These are phyloP conservation scores for Penaeus monodon DNA, from an alignment of 2,888 invertebrate species.

Conservation along the genomic window DNA sequence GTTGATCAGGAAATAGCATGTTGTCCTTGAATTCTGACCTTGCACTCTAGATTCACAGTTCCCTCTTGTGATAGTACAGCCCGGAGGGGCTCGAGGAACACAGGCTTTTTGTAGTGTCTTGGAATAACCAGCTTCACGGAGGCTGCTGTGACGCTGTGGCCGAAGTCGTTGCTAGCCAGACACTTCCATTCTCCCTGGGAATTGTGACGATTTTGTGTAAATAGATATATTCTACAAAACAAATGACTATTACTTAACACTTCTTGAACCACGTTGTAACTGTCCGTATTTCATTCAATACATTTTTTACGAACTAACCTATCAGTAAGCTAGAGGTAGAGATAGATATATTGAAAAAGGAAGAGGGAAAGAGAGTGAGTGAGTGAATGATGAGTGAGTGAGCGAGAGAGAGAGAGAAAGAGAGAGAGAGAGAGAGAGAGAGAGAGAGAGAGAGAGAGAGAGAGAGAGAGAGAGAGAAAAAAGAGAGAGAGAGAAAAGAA, in stretches of 20 bases:
- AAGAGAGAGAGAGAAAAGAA: no score
- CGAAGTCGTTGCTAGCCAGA: slow-evolving; percentile 88
- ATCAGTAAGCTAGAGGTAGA: no score
- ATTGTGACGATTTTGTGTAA: slow-evolving; percentile 19
- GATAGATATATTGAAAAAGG: no score
- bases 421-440: no score
- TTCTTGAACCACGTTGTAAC: no score
- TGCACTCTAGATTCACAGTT: slow-evolving; percentile 91
- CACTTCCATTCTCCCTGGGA: slow-evolving; percentile 88
- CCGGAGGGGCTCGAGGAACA: slow-evolving; percentile 86
- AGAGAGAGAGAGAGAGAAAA: no score
- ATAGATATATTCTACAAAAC: background rate
- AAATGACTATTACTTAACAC: background rate
- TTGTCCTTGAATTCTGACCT: slow-evolving; percentile 70
- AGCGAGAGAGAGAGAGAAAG: no score
- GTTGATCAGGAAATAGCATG: background rate
- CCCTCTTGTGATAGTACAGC: slow-evolving; percentile 90
- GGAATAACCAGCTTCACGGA: slow-evolving; percentile 87
- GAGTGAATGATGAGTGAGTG: no score
- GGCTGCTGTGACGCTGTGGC: slow-evolving; percentile 89
- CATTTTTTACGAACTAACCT: no score
- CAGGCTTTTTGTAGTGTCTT: slow-evolving; percentile 88
- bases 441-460: no score
- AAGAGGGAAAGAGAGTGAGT: no score
- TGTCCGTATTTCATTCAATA: no score